Evolutionary conservation across 2,888 invertebrate species (phyloP), one percentile per base, ranked within the genome.

Genomic region (Iselma pallidipennis): DNA sequence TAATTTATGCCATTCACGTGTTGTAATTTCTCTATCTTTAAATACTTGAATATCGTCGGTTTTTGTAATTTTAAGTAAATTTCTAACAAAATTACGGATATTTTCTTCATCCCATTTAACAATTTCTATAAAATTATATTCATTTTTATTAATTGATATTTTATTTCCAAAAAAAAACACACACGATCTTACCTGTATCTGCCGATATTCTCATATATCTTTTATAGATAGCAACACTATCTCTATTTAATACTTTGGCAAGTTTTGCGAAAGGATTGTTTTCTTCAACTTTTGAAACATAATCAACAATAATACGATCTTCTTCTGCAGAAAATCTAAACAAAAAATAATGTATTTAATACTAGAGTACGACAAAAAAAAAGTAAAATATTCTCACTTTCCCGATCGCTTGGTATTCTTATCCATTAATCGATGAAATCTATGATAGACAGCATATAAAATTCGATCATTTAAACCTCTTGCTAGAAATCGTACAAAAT

Each of bases 251-350:
- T n/a, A 70, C 58, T 26, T 55, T 26, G 1, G 66, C 66, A 5
- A 74, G 56, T n/a, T 72, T 68, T 0, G 37, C 7, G 10, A 67
- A 66, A 12, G 68, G 65, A 7, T 12, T 58, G 3, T 12, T 14
- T 1, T 60, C 58, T 4, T 48, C 50, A 0, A 50, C 56, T 14
- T 55, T 57, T 5, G 31, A 54, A 25, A 73, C 33, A 54, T 55
- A 66, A 6, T 66, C 60, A 9, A 66, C 1, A 21, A 75, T 71
- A 25, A 56, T 49, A 10, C 65, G 28, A 54, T 75, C 71, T 65
- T 75, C 75, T 50, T 67, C 61, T 25, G 28, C 4, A 4, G 71
- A 60, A 48, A 68, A 75, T 52, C 74, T 75, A 50, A 3, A 65
- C 59, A 55, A 56, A 33, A 28, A 16, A 31, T n/a, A 26, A 16